Conservation (phyloP, 2,113 vertebrate species). For the Chaetodon trifascialis region DNA sequence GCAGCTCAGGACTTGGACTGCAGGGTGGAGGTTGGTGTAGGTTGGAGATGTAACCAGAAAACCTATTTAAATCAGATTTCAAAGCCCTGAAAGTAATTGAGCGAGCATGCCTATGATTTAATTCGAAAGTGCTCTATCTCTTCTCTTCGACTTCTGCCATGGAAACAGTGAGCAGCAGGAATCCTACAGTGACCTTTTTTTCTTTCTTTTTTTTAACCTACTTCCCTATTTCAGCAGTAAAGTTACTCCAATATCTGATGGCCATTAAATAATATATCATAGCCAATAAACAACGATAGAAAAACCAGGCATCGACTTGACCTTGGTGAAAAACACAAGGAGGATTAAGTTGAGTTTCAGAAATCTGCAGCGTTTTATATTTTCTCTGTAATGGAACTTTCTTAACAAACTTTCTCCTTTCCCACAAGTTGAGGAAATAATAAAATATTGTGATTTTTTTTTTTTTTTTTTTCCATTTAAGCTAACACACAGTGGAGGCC, state of each 20-base stretch:
- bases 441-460: neutral
- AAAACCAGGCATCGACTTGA: neutral
- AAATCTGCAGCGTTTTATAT: neutral
- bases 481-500: neutral
- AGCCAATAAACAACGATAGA: neutral
- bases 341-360: neutral
- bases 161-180: neutral
- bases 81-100: constrained; percentile 16
- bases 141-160: neutral
- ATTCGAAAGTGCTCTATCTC: constrained; percentile 6
- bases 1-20: neutral
- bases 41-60: constrained; percentile 9
- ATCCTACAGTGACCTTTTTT: neutral
- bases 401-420: neutral
- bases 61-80: constrained; percentile 28
- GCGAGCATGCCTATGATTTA: constrained; percentile 9
- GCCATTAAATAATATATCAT: neutral
- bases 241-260: neutral
- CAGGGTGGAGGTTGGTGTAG: constrained; percentile 5
- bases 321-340: neutral
- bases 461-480: neutral
- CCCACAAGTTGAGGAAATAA: neutral
- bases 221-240: neutral
- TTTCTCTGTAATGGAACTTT: neutral
- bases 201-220: neutral